Evolutionary conservation across 2,888 invertebrate species (phyloP), one percentile per base, ranked within the genome.

Genomic region (Lasiommata megera): DNA sequence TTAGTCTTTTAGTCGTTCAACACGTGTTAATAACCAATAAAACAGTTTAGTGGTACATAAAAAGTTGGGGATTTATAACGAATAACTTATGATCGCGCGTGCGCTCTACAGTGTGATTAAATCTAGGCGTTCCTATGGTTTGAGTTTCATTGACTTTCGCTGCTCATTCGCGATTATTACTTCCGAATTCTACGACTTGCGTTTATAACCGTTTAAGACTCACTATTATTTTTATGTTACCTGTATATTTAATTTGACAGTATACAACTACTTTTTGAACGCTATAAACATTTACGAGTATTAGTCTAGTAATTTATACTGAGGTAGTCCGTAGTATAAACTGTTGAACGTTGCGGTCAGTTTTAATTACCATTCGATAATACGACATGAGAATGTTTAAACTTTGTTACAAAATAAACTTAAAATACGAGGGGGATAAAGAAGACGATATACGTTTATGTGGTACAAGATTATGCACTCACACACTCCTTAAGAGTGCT

Each of bases 21-120:
- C 87, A 90, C 76, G 86, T 90, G 88, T 90, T 90, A 89, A 90
- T 90, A 88, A 84, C 87, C 83, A 88, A 90, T 90, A 90, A 90
- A 90, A 88, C 74, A 64, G 75, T 76, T 88, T 89, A 88, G 87
- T 88, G 87, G 88, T 82, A 82, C 88, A 88, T 90, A 88, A 90
- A 90, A 90, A 87, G 83, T 82, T 78, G 78, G 85, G n/a, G 88
- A 90, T 90, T 89, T 88, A 90, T 84, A 85, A 82, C 84, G 82
- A 80, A 83, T 82, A 83, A 81, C 79, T 76, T 79, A 80, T 84
- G 82, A 84, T 82, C 79, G 75, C 79, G 77, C 80, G 83, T 78
- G 81, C 74, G 64, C 67, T 73, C 72, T 72, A 74, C 70, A 68
- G 63, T 69, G 72, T 65, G 69, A 75, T 75, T 74, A 72, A 71